Base-by-base conservation (phyloP, 1,140 invertebrate species). In the Ericerus pela region DNA sequence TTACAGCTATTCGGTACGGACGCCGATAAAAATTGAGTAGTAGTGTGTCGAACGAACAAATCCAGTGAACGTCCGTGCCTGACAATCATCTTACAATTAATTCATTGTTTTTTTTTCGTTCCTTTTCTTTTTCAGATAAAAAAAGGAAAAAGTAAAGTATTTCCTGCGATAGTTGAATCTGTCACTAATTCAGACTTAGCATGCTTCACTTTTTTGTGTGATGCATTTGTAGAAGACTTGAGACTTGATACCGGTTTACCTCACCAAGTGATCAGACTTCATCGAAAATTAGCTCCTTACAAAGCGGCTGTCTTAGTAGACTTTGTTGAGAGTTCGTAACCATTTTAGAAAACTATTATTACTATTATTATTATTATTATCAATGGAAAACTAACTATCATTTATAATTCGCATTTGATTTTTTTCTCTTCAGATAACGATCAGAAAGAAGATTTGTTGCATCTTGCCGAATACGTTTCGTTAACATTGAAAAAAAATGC, bases 261-360 rank as follows among this genome's bases (percentile, higher is more conserved):
- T n/a, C 55, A 67, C 28, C 58, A 63, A 41, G 54, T 73, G 18
- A 64, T 85, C 11, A 72, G 75, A 55, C 72, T 88, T 20, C 80
- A 87, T 66, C 75, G 79, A 51, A 79, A 77, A 67, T 68, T 88
- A 56, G 74, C 82, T 12, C 85, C 85, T 1, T 86, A 81, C 61
- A 84, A 83, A 74, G 75, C 80, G 41, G 74, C 74, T n/a, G n/a
- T n/a, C n/a, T n/a, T n/a, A n/a, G n/a, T n/a, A n/a, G n/a, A n/a
- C n/a, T n/a, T n/a, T n/a, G n/a, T n/a, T n/a, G n/a, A n/a, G n/a
- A n/a, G 36, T 79, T 84, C 69, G 70, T 73, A 22, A 59, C 76
- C 12, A 54, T 70, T 26, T 59, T 61, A 58, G 55, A 63, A 65
- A 65, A 72, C 75, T 64, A 64, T n/a, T n/a, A n/a, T n/a, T n/a